phyloP scores from a whole-genome alignment of 2,113 vertebrate species.

The Puma concolor region DNA sequence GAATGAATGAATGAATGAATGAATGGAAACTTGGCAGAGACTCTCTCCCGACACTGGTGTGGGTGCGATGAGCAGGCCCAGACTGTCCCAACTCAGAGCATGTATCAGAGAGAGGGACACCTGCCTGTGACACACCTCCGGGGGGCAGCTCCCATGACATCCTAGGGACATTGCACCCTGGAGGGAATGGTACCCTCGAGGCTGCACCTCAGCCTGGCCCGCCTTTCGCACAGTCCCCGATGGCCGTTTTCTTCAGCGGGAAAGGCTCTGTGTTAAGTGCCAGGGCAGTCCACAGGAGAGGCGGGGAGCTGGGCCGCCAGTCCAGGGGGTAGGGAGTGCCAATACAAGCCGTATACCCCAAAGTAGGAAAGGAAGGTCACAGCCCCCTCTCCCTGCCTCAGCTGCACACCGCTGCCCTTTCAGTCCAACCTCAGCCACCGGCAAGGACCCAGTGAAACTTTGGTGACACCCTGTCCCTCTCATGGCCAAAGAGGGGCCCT shows the following conservation, averaged over 20 bases:
- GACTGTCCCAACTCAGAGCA: background rate
- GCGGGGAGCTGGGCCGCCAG: background rate
- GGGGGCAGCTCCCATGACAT: background rate
- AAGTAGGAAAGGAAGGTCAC: background rate
- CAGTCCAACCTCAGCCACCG: background rate
- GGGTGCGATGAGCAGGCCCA: rapidly evolving
- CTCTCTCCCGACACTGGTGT: background rate
- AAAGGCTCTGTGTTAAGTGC: background rate
- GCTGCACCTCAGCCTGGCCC: background rate
- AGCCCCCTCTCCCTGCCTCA: background rate
- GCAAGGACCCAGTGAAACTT: background rate
- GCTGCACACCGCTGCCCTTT: background rate
- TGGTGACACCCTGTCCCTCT: background rate
- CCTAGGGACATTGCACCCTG: background rate
- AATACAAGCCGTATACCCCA: rapidly evolving
- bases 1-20: too few species aligned
- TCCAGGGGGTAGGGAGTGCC: too few species aligned
- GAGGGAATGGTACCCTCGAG: rapidly evolving
- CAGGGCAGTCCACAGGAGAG: background rate
- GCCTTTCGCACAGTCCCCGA: rapidly evolving
- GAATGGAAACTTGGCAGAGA: background rate
- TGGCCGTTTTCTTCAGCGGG: rapidly evolving
- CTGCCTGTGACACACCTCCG: rapidly evolving
- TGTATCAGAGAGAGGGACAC: rapidly evolving
- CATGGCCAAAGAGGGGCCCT: background rate